These are phyloP conservation scores for Acanthopagrus latus DNA, from an alignment of 2,797 vertebrate genomes.

Conservation along the genomic window DNA sequence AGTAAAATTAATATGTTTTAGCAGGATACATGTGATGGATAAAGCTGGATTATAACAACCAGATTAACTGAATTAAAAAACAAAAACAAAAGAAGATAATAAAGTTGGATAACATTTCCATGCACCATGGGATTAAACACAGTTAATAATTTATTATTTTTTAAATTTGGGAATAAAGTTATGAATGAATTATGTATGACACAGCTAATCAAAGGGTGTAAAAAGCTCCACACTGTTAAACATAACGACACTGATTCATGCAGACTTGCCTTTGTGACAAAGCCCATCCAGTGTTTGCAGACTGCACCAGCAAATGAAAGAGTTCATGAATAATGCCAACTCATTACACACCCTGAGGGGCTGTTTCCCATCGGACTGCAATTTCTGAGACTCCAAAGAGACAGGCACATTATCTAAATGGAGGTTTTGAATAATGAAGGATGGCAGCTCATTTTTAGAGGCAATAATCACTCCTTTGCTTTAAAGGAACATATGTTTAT, in stretches of 20 bases:
- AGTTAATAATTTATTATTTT: background rate
- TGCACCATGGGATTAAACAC: background rate
- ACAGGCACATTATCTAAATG: constrained; percentile 11
- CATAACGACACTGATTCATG: constrained; percentile 18
- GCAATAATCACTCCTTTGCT: background rate
- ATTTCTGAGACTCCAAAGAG: constrained; percentile 33
- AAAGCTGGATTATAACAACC: background rate
- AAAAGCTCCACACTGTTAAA: background rate
- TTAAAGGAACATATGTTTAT: background rate
- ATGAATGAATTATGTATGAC: no score
- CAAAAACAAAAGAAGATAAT: no score
- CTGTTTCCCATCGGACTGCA: constrained; percentile 8
- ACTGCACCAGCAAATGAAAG: constrained; percentile 30
- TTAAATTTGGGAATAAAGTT: background rate
- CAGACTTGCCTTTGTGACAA: constrained; percentile 26
- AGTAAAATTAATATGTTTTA: background rate
- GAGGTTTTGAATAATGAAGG: background rate
- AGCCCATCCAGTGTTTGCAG: constrained; percentile 11
- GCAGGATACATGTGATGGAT: background rate
- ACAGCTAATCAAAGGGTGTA: background rate
- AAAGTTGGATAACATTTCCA: background rate
- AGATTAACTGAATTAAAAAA: background rate
- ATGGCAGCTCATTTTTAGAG: constrained; percentile 16
- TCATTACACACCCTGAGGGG: constrained; percentile 35
- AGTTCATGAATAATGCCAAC: constrained; percentile 58